phyloP scores from a whole-genome alignment of 2,113 vertebrate genomes.

The Pongo abelii region DNA sequence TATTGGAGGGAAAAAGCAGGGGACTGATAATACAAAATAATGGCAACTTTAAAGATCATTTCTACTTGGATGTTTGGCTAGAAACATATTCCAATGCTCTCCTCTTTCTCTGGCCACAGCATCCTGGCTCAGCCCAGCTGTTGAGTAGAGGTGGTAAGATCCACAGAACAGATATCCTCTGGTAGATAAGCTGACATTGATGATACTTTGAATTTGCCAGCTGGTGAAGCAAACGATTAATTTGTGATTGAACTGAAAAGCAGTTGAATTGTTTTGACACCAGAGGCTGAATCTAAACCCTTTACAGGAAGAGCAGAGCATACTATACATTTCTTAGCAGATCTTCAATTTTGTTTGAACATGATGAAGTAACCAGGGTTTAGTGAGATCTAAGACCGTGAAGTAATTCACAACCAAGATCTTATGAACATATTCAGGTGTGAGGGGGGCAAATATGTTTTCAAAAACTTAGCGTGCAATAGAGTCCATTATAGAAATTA shows the following conservation, averaged over 20 bases:
- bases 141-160: constrained; percentile 20
- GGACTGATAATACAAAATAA: background rate
- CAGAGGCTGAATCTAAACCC: constrained; percentile 44
- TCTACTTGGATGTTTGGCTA: constrained; percentile 36
- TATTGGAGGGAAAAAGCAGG: background rate
- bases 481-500: constrained; percentile 8
- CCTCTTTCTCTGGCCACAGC: constrained; percentile 6
- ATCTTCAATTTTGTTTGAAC: constrained; percentile 18
- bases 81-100: background rate
- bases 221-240: constrained; percentile 40
- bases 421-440: background rate
- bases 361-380: constrained; percentile 20
- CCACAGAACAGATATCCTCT: background rate
- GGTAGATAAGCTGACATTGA: constrained; percentile 30
- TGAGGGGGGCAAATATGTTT: background rate
- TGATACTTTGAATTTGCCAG: constrained; percentile 48
- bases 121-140: constrained; percentile 10
- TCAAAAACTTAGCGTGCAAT: background rate
- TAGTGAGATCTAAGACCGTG: background rate
- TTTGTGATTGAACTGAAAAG: constrained; percentile 53
- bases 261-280: constrained; percentile 53
- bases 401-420: background rate
- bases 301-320: constrained; percentile 49
- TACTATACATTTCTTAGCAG: background rate
- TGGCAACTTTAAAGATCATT: background rate